A percentile compares a stretch with the other conserved stretches of the same genome.
Evolutionary conservation across 2,797 vertebrate genomes (phyloP).

Genomic region (Nannoperca australis): DNA sequence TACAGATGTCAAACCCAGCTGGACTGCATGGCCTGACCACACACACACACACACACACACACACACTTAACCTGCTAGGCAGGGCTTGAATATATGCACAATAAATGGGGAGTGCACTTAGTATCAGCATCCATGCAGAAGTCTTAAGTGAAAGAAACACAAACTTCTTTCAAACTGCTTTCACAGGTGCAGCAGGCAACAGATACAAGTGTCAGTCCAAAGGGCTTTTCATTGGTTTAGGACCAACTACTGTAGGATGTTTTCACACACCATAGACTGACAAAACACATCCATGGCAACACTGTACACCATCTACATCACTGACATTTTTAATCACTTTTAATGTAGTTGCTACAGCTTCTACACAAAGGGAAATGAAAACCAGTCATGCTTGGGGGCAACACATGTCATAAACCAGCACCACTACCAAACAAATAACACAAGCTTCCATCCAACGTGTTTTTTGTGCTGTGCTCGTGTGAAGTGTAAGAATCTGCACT

Average conservation of each 20-base stretch:
- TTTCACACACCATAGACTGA: constrained; percentile 4
- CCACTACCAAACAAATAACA: not conserved
- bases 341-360: constrained; percentile 5
- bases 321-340: not conserved
- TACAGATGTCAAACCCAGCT: constrained; percentile 57
- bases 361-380: constrained; percentile 23
- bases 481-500: not conserved
- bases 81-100: constrained; percentile 43
- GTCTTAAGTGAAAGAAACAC: constrained; percentile 24
- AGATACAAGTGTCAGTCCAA: not conserved
- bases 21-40: constrained; percentile 12
- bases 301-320: not conserved
- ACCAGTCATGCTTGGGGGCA: not conserved
- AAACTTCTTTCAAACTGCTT: constrained; percentile 1
- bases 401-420: constrained; percentile 13
- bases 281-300: constrained; percentile 11
- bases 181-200: constrained; percentile 48
- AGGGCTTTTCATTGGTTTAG: not conserved
- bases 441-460: not conserved
- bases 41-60: constrained; percentile 38
- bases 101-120: constrained; percentile 59
- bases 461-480: not conserved
- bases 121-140: constrained; percentile 37
- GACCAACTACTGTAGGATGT: not conserved
- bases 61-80: constrained; percentile 36